phyloP scores from a whole-genome alignment of 2,888 invertebrate species.

The Trichacis sp. region DNA sequence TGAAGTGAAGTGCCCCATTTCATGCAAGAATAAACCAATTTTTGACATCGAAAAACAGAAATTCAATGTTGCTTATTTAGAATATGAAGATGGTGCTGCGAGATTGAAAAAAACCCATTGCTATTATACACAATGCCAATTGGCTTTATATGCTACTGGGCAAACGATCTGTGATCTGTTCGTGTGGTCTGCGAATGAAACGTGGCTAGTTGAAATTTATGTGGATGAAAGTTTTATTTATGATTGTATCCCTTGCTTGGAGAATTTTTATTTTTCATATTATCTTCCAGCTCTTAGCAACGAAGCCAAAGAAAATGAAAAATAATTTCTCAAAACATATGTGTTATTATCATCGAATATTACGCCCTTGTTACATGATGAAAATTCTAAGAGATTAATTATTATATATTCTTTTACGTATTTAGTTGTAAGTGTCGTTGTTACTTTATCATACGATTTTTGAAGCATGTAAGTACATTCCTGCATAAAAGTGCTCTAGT shows the following conservation, averaged over 20 bases:
- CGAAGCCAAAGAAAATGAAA: no score
- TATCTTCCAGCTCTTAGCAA: background rate
- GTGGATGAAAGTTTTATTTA: background rate
- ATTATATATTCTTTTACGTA: no score
- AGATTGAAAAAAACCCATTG: constrained; percentile 8
- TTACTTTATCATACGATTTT: no score
- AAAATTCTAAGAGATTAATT: no score
- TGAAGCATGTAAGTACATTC: no score
- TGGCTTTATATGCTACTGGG: constrained; percentile 19
- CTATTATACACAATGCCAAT: constrained; percentile 27
- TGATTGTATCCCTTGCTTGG: background rate
- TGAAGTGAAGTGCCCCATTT: constrained; percentile 41
- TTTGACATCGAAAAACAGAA: background rate
- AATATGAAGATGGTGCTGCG: background rate
- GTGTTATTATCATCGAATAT: no score
- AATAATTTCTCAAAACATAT: no score
- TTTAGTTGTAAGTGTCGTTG: no score
- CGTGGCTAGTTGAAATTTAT: background rate
- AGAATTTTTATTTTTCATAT: background rate
- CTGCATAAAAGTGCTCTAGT: no score
- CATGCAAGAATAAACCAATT: constrained; percentile 13
- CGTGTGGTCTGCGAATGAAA: constrained; percentile 6
- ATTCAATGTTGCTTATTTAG: constrained; percentile 11
- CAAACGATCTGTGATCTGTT: constrained; percentile 19
- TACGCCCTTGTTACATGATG: no score